These are phyloP conservation scores for Sinodicranocentrus sp. DNA, from an alignment of 2,888 invertebrate genomes.

Conservation along the genomic window DNA sequence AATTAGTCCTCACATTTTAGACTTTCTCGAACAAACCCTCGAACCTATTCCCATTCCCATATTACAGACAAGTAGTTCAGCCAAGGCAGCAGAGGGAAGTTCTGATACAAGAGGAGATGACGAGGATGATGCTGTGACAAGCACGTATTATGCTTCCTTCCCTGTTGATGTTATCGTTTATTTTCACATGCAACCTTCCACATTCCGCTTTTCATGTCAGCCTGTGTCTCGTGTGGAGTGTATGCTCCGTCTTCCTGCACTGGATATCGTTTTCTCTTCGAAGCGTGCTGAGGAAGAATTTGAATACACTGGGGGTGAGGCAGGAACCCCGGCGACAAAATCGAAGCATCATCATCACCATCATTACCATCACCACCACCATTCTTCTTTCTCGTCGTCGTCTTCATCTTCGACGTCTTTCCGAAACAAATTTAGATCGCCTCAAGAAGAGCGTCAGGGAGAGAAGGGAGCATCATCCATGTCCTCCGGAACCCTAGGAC, in stretches of 20 bases:
- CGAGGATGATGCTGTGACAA: constrained; percentile 73
- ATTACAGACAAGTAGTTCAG: constrained; percentile 68
- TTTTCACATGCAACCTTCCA: constrained; percentile 98
- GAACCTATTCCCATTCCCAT: constrained; percentile 90
- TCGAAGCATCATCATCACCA: constrained; percentile 21
- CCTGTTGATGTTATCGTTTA: constrained; percentile 99
- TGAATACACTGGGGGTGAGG: constrained; percentile 66
- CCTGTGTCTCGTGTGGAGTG: constrained; percentile 98
- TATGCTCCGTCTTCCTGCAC: constrained; percentile 95
- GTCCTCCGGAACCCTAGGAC: background rate
- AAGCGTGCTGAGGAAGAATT: constrained; percentile 89
- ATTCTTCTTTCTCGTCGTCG: constrained; percentile 27
- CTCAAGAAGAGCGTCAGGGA: background rate
- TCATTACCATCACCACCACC: constrained; percentile 18
- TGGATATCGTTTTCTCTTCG: constrained; percentile 98
- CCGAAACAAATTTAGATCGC: constrained; percentile 29
- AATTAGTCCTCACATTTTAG: constrained; percentile 97
- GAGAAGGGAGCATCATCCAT: constrained; percentile 20
- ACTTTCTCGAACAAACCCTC: constrained; percentile 97
- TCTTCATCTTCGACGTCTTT: constrained; percentile 28
- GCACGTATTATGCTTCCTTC: constrained; percentile 88
- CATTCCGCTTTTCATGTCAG: constrained; percentile 96
- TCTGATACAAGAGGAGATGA: constrained; percentile 43
- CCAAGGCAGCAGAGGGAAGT: constrained; percentile 50
- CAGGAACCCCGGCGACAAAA: background rate